Conservation (phyloP, 2,888 invertebrate species). For the Thumatha senex region DNA sequence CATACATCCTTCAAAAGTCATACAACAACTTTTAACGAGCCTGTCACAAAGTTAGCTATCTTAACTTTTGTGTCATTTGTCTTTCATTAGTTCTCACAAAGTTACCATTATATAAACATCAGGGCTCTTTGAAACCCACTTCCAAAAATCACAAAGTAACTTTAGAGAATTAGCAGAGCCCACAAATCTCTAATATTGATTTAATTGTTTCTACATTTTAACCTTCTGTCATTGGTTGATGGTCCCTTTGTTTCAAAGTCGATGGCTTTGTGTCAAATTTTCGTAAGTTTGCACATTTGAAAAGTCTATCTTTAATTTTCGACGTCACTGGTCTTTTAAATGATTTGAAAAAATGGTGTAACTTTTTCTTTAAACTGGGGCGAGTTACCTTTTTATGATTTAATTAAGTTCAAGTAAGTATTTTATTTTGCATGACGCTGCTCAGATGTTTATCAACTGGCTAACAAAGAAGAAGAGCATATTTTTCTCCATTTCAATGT, state of each 20-base stretch:
- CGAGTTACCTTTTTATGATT: too few relatives aligned
- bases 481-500: too few relatives aligned
- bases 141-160: constrained; percentile 23
- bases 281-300: not conserved
- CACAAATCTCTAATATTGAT: constrained; percentile 28
- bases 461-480: too few relatives aligned
- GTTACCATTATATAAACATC: constrained; percentile 21
- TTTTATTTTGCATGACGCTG: too few relatives aligned
- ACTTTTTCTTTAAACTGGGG: too few relatives aligned
- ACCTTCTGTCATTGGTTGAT: constrained; percentile 18
- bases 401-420: too few relatives aligned
- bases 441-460: too few relatives aligned
- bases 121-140: constrained; percentile 16
- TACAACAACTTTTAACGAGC: constrained; percentile 27
- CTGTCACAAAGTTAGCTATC: constrained; percentile 4
- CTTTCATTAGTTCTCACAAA: constrained; percentile 21
- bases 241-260: not conserved
- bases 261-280: not conserved
- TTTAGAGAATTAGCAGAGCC: constrained; percentile 5
- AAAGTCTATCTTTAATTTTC: not conserved
- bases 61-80: constrained; percentile 17
- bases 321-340: too few relatives aligned
- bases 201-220: constrained; percentile 33
- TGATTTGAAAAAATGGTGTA: too few relatives aligned
- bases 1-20: constrained; percentile 1